Conservation (phyloP, 2,113 vertebrate species). For the Xenus cinereus region DNA sequence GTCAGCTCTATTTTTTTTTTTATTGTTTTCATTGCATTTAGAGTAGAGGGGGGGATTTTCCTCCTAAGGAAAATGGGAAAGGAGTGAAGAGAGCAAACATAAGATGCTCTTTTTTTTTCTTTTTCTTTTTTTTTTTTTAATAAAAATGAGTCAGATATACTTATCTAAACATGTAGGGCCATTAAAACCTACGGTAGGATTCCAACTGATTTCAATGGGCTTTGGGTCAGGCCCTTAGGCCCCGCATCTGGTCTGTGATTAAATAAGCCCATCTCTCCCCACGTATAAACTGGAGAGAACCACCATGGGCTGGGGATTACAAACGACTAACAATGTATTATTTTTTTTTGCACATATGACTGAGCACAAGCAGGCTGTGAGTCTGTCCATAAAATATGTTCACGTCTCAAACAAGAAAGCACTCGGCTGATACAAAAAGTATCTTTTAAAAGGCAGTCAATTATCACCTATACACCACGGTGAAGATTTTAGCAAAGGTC, state of each 20-base stretch:
- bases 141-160: background rate
- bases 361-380: background rate
- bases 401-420: background rate
- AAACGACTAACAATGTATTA: background rate
- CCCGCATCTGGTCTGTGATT: background rate
- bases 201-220: constrained; percentile 10
- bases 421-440: background rate
- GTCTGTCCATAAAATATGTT: background rate
- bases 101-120: background rate
- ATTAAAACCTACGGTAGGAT: background rate
- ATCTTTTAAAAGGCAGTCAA: constrained; percentile 6
- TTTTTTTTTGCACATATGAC: constrained; percentile 4
- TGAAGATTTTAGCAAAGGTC: constrained; percentile 20
- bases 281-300: background rate
- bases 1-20: background rate
- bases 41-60: background rate
- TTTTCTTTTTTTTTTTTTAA: background rate
- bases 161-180: background rate
- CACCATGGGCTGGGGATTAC: background rate
- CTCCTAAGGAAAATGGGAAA: background rate
- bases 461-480: background rate
- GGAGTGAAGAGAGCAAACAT: background rate
- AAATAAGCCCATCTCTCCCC: constrained; percentile 11
- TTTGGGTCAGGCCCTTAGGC: constrained; percentile 30
- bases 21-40: background rate